A percentile compares a stretch with the other conserved stretches of the same genome.
phyloP scores from a whole-genome alignment of 2,113 vertebrate genomes.

The Empidonax traillii region DNA sequence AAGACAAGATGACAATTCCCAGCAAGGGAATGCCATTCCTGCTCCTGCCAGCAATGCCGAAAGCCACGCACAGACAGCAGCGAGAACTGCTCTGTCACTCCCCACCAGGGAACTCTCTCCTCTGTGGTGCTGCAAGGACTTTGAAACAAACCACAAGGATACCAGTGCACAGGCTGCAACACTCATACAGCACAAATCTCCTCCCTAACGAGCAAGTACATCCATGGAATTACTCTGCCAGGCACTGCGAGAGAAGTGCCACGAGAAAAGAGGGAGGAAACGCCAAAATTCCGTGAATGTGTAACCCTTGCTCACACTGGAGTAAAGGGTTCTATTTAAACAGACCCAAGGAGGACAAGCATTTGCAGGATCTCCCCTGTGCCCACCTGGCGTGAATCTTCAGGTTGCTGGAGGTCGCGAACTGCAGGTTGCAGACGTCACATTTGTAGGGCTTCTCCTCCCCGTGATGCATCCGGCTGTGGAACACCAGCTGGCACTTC shows the following conservation, averaged over 20 bases:
- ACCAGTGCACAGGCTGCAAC: neutral
- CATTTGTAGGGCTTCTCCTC: constrained; percentile 91
- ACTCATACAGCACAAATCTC: neutral
- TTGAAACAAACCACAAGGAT: neutral
- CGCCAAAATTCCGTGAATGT: accelerated
- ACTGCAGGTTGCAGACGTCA: constrained; percentile 86
- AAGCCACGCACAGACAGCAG: accelerated
- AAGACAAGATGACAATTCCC: neutral
- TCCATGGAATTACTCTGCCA: neutral
- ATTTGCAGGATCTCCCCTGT: neutral
- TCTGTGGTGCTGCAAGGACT: neutral
- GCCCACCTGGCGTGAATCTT: constrained; percentile 88
- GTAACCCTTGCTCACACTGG: neutral
- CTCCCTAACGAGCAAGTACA: neutral
- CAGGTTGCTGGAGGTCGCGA: constrained; percentile 89
- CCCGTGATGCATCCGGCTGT: constrained; percentile 91
- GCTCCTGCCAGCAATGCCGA: neutral
- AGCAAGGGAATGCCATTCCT: neutral
- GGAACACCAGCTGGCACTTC: constrained; percentile 91
- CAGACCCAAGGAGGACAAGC: neutral
- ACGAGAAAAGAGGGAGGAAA: neutral
- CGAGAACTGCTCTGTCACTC: neutral
- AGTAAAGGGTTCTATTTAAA: neutral
- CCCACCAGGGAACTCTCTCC: neutral
- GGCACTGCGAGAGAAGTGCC: accelerated